Conservation (phyloP, 2,888 invertebrate genomes). For the Glyphotaelius pellucidus region DNA sequence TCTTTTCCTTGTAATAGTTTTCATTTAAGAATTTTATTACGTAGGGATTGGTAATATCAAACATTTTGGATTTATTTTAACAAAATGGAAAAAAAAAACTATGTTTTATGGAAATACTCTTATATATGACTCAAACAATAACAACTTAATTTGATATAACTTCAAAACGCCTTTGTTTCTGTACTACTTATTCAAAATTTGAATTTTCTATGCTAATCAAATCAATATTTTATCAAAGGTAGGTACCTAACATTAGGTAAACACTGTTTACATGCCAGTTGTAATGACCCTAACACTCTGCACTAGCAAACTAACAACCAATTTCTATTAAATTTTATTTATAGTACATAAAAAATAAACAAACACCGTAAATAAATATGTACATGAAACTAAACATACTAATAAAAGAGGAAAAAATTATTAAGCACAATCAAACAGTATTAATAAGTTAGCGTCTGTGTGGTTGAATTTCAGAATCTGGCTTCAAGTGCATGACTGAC, state of each 20-base stretch:
- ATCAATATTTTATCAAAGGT: not conserved
- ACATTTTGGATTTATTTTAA: constrained; percentile 14
- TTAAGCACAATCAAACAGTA: no score
- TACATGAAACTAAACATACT: no score
- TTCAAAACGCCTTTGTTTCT: not conserved
- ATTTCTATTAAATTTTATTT: no score
- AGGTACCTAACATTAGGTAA: not conserved
- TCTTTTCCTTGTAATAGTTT: constrained; percentile 69
- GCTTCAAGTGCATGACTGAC: no score
- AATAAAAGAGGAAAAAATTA: no score
- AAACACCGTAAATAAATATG: no score
- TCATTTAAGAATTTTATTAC: constrained; percentile 55
- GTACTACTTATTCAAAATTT: not conserved
- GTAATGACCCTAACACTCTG: not conserved
- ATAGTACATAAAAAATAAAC: no score
- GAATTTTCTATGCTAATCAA: not conserved
- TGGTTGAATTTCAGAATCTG: no score
- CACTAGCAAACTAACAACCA: no score
- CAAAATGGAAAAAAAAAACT: not conserved
- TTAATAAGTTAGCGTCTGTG: no score
- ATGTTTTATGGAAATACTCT: not conserved
- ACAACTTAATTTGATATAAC: not conserved
- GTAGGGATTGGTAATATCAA: constrained; percentile 43
- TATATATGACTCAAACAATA: not conserved
- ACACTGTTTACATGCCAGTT: not conserved